phyloP scores from a whole-genome alignment of 2,888 invertebrate species.

The Cerceris rybyensis region DNA sequence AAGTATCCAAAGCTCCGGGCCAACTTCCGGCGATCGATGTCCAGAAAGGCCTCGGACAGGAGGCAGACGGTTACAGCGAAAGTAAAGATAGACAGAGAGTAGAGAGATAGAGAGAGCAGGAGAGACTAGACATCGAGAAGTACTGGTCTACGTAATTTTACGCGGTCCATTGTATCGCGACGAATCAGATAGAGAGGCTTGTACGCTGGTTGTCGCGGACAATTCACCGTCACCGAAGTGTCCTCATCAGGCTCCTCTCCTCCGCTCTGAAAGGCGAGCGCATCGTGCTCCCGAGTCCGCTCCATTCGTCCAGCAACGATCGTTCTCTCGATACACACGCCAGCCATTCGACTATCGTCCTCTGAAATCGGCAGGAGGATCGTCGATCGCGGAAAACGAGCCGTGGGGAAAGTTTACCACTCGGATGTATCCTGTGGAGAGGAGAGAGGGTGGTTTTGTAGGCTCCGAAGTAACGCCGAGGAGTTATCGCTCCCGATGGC shows the following conservation, averaged over 20 bases:
- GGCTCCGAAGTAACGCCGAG: slow-evolving; percentile 17
- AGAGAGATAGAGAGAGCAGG: background rate
- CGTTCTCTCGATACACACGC: slow-evolving; percentile 16
- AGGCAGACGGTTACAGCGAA: slow-evolving; percentile 6
- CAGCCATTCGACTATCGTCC: slow-evolving; percentile 28
- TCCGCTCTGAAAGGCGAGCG: slow-evolving; percentile 18
- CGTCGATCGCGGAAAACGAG: slow-evolving; percentile 5
- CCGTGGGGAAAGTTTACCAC: slow-evolving; percentile 40
- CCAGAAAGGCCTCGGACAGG: slow-evolving; percentile 38
- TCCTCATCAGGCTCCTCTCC: slow-evolving; percentile 51
- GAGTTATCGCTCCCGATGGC: slow-evolving; percentile 44
- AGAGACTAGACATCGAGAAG: background rate
- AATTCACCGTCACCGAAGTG: slow-evolving; percentile 51
- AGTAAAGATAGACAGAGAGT: background rate
- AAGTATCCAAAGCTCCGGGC: slow-evolving; percentile 43
- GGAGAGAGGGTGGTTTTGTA: slow-evolving; percentile 34
- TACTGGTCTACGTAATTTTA: slow-evolving; percentile 48
- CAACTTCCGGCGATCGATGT: slow-evolving; percentile 60
- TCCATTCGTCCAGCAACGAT: slow-evolving; percentile 29
- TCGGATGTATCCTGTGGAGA: slow-evolving; percentile 16
- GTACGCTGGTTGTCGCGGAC: slow-evolving; percentile 45
- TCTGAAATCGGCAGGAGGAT: slow-evolving; percentile 41
- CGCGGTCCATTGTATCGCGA: slow-evolving; percentile 54
- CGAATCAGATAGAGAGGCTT: slow-evolving; percentile 47
- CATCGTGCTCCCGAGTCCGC: slow-evolving; percentile 19